Conservation (phyloP, 1,140 invertebrate species). For the Drosophila orosa region DNA sequence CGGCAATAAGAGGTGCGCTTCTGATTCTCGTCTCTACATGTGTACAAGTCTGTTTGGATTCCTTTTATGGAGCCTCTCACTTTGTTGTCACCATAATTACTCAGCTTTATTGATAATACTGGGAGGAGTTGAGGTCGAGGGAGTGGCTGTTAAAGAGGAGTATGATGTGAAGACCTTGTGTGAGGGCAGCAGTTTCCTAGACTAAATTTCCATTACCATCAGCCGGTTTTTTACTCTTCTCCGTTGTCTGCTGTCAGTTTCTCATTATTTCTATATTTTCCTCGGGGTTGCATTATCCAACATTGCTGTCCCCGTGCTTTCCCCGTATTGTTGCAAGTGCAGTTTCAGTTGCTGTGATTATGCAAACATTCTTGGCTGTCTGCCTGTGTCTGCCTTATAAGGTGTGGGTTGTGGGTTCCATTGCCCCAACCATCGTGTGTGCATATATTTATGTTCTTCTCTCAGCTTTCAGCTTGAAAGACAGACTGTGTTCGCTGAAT, state of each 20-base stretch:
- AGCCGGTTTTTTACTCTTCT: background rate
- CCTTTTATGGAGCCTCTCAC: conserved; percentile 8
- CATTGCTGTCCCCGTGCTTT: conserved; percentile 19
- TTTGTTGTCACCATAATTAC: conserved; percentile 47
- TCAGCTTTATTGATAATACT: conserved; percentile 37
- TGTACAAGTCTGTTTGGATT: conserved; percentile 2
- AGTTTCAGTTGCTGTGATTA: conserved; percentile 33
- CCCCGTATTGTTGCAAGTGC: conserved; percentile 28
- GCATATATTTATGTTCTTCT: conserved; percentile 16
- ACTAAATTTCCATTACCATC: conserved; percentile 24
- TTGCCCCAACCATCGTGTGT: background rate
- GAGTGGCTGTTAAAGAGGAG: conserved; percentile 24
- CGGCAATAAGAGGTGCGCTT: conserved; percentile 7
- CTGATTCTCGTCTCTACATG: conserved; percentile 10
- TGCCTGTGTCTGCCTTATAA: conserved; percentile 13
- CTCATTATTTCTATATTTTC: conserved; percentile 36
- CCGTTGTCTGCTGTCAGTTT: conserved; percentile 33
- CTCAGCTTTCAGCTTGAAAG: conserved; percentile 13
- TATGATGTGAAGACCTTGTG: background rate
- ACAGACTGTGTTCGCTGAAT: background rate
- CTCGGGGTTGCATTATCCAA: conserved; percentile 27
- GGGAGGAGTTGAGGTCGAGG: conserved; percentile 21
- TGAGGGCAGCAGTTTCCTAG: conserved; percentile 2
- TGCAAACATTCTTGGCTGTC: conserved; percentile 36
- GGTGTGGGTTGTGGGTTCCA: conserved; percentile 22